phyloP scores from a whole-genome alignment of 2,113 vertebrate genomes.

The Leucopsar rothschildi region DNA sequence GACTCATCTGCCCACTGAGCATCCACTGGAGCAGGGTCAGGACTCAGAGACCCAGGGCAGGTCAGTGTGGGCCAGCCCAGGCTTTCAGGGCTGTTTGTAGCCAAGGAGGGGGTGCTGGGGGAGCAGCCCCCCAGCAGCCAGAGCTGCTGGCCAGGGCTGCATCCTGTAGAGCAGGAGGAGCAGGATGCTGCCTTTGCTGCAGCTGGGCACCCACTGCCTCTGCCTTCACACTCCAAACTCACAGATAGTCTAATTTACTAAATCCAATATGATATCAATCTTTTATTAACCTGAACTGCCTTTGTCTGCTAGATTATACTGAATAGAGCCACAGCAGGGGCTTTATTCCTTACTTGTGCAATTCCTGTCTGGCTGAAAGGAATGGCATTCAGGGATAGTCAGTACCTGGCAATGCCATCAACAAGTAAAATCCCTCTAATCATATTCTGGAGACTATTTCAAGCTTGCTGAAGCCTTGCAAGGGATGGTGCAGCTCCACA shows the following conservation, averaged over 20 bases:
- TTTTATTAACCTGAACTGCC: not conserved
- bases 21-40: not conserved
- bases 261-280: not conserved
- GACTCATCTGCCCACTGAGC: not conserved
- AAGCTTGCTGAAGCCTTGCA: not conserved
- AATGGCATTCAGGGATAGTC: not conserved
- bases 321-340: not conserved
- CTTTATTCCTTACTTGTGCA: not conserved
- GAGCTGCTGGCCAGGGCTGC: not conserved
- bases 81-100: not conserved
- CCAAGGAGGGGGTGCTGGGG: fast-evolving
- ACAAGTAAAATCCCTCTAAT: not conserved
- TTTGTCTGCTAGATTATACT: not conserved
- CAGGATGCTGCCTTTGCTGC: not conserved
- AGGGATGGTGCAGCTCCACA: not conserved
- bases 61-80: not conserved
- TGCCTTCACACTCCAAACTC: not conserved
- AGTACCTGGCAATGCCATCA: not conserved
- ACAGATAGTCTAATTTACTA: not conserved
- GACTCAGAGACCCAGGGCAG: not conserved
- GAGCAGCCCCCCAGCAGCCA: not conserved
- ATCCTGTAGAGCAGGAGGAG: not conserved
- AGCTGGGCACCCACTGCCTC: not conserved
- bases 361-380: not conserved
- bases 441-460: not conserved